Evolutionary conservation across 64 coral and sea anemone species (phyloP), one percentile per base, ranked within the genome.

Genomic region (Orbicella faveolata): DNA sequence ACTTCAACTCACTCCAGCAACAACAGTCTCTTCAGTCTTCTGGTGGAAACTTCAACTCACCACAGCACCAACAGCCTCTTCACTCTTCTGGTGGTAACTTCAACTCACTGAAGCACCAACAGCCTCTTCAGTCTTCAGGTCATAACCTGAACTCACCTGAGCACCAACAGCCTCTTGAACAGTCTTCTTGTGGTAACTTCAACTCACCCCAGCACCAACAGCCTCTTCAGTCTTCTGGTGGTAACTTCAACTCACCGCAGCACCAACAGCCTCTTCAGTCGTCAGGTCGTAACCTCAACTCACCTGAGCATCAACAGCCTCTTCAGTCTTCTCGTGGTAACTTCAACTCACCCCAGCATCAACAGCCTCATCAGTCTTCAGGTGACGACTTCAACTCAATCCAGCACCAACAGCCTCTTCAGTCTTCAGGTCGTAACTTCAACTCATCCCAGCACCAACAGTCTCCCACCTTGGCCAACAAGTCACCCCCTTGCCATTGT

Each of bases 231-330:
- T 39, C 52, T 55, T 51, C 77, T n/a, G 51, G 21, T 79, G 44
- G 41, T 55, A 53, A 53, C 25, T 55, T 53, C 37, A 79, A 57
- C 77, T 79, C 77, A 17, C 77, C 77, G n/a, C 51, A 53, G 41
- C 77, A 55, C 30, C 48, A 79, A 21, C 75, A 51, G 33, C 75
- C 75, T 76, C 75, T 76, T 33, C 77, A 26, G 52, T 79, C 77
- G 25, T 55, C 52, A 23, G 52, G 25, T 79, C 2, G 15, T 23
- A 18, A 79, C 19, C 54, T 79, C 12, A 39, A 39, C 37, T 39
- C 37, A 39, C 1, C 4, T 1, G 1, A 39, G 37, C 37, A 39
- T 4, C 4, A 39, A 7, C 37, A 39, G 37, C 37, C 37, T 1
- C 37, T 39, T 39, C 37, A 39, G 37, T 39, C 52, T 55, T 51